Percentiles rank a stretch among this genome's conserved stretches.
Conservation (phyloP, 2,888 invertebrate genomes). For the Leptothorax acervorum region DNA sequence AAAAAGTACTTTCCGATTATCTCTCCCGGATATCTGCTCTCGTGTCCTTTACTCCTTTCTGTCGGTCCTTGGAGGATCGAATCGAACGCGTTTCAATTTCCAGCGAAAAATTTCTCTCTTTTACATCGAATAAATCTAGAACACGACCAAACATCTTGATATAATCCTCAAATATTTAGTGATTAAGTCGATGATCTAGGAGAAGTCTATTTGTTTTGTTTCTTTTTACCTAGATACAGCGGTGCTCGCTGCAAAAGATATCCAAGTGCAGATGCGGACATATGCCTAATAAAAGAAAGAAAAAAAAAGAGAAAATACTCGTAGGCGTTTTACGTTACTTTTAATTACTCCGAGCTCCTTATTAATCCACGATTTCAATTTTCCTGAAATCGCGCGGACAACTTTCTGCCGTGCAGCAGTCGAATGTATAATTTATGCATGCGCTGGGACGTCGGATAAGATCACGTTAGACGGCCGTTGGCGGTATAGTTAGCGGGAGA, state of each 20-base stretch:
- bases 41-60: background rate
- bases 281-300: background rate
- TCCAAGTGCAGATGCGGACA: background rate
- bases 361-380: conserved; percentile 25
- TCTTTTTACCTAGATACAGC: background rate
- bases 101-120: background rate
- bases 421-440: conserved; percentile 47
- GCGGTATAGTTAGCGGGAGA: conserved; percentile 38
- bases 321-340: background rate
- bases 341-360: background rate
- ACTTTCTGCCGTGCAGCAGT: conserved; percentile 1
- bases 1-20: conserved; percentile 41
- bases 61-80: background rate
- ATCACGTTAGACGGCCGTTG: conserved; percentile 40
- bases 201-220: background rate
- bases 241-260: background rate
- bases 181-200: background rate
- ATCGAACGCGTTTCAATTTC: background rate
- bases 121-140: background rate
- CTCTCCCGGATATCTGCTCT: background rate
- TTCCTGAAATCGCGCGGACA: background rate
- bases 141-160: background rate
- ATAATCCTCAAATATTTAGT: background rate
- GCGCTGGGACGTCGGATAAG: conserved; percentile 42
- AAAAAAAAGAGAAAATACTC: background rate